Percentiles rank a stretch among this genome's conserved stretches.
Evolutionary conservation across 2,797 vertebrate genomes (phyloP).

Genomic region (Tapera naevia): DNA sequence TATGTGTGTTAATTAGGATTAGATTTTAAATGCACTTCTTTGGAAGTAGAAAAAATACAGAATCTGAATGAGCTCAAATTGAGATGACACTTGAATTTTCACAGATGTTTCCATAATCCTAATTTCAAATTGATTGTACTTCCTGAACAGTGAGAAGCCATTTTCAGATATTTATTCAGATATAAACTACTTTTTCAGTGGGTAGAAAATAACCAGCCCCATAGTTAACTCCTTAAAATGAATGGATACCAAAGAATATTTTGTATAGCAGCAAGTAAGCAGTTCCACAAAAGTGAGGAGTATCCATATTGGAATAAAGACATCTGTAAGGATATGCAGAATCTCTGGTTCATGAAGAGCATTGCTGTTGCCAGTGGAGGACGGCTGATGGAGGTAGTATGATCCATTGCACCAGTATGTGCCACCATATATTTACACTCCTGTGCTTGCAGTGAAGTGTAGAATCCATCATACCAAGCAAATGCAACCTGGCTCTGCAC

Average conservation of each 20-base stretch:
- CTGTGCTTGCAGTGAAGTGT: neutral
- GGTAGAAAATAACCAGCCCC: slow-evolving; percentile 67
- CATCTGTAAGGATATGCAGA: neutral
- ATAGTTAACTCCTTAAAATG: slow-evolving; percentile 70
- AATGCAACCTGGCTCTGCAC: slow-evolving; percentile 17
- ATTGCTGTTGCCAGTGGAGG: neutral
- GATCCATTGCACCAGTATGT: neutral
- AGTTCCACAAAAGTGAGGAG: slow-evolving; percentile 3
- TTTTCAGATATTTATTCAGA: slow-evolving; percentile 78
- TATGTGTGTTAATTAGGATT: slow-evolving; percentile 80
- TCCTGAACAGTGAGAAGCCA: slow-evolving; percentile 77
- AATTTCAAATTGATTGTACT: slow-evolving; percentile 82
- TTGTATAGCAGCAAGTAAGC: neutral
- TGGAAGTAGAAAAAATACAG: slow-evolving; percentile 77
- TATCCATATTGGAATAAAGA: neutral
- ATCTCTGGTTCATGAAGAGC: neutral
- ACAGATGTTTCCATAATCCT: slow-evolving; percentile 81
- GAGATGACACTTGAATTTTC: slow-evolving; percentile 81
- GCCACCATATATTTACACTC: neutral
- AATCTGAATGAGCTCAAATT: slow-evolving; percentile 79
- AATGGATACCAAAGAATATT: slow-evolving; percentile 56
- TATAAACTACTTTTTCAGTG: slow-evolving; percentile 65
- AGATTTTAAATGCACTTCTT: slow-evolving; percentile 80
- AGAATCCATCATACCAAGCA: neutral
- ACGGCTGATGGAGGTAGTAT: neutral